Evolutionary conservation across 2,888 invertebrate genomes (phyloP).

Genomic region (Dasypolia templi): DNA sequence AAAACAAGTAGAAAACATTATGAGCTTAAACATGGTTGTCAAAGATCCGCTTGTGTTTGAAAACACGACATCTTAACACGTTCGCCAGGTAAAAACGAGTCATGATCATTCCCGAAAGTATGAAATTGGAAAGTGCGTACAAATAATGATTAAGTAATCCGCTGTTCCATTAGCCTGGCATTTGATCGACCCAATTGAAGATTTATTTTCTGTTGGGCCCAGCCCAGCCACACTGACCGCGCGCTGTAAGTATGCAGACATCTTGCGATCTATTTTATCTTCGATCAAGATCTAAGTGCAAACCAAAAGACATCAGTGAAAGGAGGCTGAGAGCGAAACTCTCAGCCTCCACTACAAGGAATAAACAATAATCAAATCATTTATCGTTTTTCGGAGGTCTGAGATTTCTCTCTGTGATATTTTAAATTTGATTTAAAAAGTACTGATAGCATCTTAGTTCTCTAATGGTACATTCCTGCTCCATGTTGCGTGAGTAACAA

Average conservation of each 20-base stretch:
- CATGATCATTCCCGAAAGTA: constrained; percentile 58
- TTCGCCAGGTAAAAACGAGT: constrained; percentile 32
- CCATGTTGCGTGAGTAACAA: constrained; percentile 52
- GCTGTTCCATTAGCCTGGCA: constrained; percentile 81
- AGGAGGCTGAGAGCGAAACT: constrained; percentile 85
- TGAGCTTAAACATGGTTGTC: constrained; percentile 31
- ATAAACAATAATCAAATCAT: constrained; percentile 88
- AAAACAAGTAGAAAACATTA: neutral
- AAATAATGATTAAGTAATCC: constrained; percentile 74
- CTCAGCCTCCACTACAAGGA: too few relatives aligned
- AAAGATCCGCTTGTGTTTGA: constrained; percentile 38
- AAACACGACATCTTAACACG: constrained; percentile 17
- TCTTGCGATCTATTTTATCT: constrained; percentile 89
- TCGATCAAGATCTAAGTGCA: constrained; percentile 84
- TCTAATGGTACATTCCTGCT: constrained; percentile 46
- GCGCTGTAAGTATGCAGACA: constrained; percentile 81
- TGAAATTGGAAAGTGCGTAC: constrained; percentile 68
- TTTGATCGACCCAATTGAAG: constrained; percentile 89
- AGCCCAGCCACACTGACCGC: constrained; percentile 82
- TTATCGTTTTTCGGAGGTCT: constrained; percentile 80
- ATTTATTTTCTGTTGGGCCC: constrained; percentile 87
- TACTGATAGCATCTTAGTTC: constrained; percentile 71
- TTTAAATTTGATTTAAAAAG: constrained; percentile 79
- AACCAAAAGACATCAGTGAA: constrained; percentile 88
- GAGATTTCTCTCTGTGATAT: constrained; percentile 81